Base-by-base conservation (phyloP, 1,140 invertebrate genomes). In the Drosophila busckii region DNA sequence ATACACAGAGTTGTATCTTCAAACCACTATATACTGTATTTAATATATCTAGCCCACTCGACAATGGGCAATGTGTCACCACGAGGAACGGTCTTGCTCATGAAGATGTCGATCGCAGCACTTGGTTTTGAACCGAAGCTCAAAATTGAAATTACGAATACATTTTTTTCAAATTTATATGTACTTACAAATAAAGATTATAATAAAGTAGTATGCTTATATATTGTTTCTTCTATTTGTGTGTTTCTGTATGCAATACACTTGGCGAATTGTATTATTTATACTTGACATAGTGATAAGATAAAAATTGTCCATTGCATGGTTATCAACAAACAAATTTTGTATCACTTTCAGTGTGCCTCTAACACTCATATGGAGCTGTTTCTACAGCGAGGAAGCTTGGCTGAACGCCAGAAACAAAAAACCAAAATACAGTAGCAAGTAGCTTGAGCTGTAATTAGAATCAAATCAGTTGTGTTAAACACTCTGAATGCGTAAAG, bases 11-110 rank as follows among this genome's bases (percentile, higher is more conserved):
- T 5, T 54, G 55, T 15, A n/a, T 7, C 0, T 64, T 65, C 41
- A 40, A 26, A 0, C 83, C 83, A 0, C 31, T 83, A 8, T 85
- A 85, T 38, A 49, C 75, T 0, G 76, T 85, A 0, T 85, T 85
- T 29, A 60, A 83, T 37, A 32, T 85, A 6, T 31, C 52, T 4
- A 58, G 25, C 16, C 37, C 64, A 34, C 15, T 25, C 17, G 31
- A 42, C 42, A 13, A 8, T 13, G 2, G 6, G 16, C 2, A 2
- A n/a, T n/a, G n/a, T n/a, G 8, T 16, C 17, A 3, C 0, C 42
- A 31, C 23, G 32, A 15, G 22, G 38, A 37, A 12, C 38, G 48
- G 41, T 2, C 42, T 38, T 20, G 42, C 20, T 2, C 35, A 58
- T 7, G 46, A 65, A 3, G 45, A 59, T 6, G 16, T 56, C 7